Percentiles rank a stretch among this genome's conserved stretches.
These are phyloP conservation scores for Agelastica alni DNA, from an alignment of 2,888 invertebrate genomes.

Conservation along the genomic window DNA sequence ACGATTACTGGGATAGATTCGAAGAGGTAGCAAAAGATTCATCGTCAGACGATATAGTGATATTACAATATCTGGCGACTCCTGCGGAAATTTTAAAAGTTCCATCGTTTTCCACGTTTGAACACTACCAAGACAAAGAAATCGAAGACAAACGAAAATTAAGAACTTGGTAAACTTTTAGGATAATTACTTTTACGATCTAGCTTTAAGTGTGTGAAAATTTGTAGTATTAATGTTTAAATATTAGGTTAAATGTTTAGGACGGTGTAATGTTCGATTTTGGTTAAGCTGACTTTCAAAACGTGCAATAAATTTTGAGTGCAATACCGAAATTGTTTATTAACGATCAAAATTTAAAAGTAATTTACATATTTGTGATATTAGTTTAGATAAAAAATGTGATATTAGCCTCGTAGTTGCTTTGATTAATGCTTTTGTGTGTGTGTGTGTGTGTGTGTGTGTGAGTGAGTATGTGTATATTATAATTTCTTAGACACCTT, in stretches of 20 bases:
- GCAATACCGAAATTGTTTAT: constrained; percentile 23
- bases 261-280: constrained; percentile 8
- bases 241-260: constrained; percentile 1
- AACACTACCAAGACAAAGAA: constrained; percentile 59
- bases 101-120: constrained; percentile 43
- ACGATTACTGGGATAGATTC: constrained; percentile 68
- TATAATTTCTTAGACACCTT: constrained; percentile 46
- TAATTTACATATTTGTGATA: constrained; percentile 23
- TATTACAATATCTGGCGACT: too few species aligned
- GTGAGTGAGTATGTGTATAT: too few species aligned
- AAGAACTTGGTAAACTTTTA: constrained; percentile 59
- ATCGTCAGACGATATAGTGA: constrained; percentile 56
- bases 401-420: constrained; percentile 11
- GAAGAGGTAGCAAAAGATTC: constrained; percentile 51
- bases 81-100: constrained; percentile 50
- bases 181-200: constrained; percentile 2
- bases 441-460: too few species aligned
- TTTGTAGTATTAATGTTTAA: not conserved
- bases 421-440: constrained; percentile 19
- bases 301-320: constrained; percentile 28
- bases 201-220: not conserved
- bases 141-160: constrained; percentile 65
- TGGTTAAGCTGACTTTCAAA: constrained; percentile 33
- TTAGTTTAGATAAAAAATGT: constrained; percentile 9
- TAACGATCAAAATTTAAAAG: too few species aligned